Evolutionary conservation across 1,140 invertebrate species (phyloP), one percentile per base, ranked within the genome.

Genomic region (Cotesia typhae): DNA sequence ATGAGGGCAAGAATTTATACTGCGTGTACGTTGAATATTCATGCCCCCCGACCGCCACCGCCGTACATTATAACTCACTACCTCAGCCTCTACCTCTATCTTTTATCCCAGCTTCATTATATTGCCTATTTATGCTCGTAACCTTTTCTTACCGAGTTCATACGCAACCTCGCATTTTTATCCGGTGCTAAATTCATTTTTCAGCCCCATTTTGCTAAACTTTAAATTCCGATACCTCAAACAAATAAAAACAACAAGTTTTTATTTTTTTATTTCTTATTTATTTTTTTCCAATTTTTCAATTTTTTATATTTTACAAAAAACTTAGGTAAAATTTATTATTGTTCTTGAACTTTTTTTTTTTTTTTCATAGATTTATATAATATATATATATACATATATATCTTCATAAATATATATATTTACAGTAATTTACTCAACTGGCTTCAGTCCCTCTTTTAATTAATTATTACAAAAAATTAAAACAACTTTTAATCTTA

Each of bases 11-110:
- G 59, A 78, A 79, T 78, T 75, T 78, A 76, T 75, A 73, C 74
- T 71, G 28, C 60, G 65, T 70, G 73, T 60, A 75, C 51, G 68
- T 76, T 75, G 71, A 78, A 80, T 81, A 78, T 80, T 79, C 77
- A 79, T 78, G 74, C 67, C 60, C 36, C n/a, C 10, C 41, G 41
- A 47, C 41, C 41, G 41, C 41, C 41, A 10, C 41, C 41, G 41
- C 41, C 51, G 52, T 67, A 68, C 67, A 74, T 78, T 75, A 76
- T 64, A 67, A 75, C 63, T 76, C 74, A 75, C 65, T 64, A 68
- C 41, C 41, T 47, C 41, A 9, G 0, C 70, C 67, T 47, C 41
- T 47, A 7, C 70, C 67, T 69, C 71, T 75, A 75, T 79, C 57
- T 80, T 77, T 47, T 75, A 67, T 65, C 55, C 63, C 14, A 55